These are phyloP conservation scores for Triplophysa tibetana DNA, from an alignment of 2,113 vertebrate genomes.

Conservation along the genomic window DNA sequence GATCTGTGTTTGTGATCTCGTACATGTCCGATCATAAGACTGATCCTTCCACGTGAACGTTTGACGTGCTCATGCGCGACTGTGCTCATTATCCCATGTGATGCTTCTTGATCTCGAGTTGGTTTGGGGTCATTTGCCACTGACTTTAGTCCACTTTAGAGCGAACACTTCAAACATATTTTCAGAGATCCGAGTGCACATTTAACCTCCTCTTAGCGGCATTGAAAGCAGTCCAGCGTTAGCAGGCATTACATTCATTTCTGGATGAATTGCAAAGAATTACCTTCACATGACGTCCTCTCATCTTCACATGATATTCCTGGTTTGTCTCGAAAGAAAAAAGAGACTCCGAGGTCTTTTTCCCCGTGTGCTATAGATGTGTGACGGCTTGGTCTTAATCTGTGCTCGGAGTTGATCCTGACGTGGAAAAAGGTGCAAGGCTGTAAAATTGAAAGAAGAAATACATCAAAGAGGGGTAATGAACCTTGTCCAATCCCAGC, in stretches of 20 bases:
- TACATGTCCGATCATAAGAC: conserved; percentile 14
- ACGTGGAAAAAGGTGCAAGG: conserved; percentile 53
- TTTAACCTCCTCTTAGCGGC: conserved; percentile 12
- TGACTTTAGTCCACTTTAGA: conserved; percentile 6
- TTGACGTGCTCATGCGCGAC: background rate
- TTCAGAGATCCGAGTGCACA: background rate
- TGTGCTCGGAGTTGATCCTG: conserved; percentile 54
- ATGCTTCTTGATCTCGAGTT: background rate
- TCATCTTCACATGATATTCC: conserved; percentile 29
- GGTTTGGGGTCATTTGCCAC: conserved; percentile 21
- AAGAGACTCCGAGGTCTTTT: background rate
- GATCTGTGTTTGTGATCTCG: conserved; percentile 8
- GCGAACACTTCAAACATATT: conserved; percentile 13
- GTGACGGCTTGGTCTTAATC: conserved; percentile 55
- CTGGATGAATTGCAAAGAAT: conserved; percentile 23
- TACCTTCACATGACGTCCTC: conserved; percentile 28
- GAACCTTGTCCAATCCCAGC: conserved; percentile 70
- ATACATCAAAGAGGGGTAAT: conserved; percentile 73
- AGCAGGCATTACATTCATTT: background rate
- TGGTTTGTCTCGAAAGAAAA: conserved; percentile 36
- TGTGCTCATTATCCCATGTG: background rate
- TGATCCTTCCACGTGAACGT: background rate
- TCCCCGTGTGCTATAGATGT: conserved; percentile 25
- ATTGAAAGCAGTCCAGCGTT: background rate
- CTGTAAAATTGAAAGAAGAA: conserved; percentile 64